Percentiles rank a stretch among this genome's conserved stretches.
phyloP scores from a whole-genome alignment of 2,888 invertebrate species.

The Lasioglossum pauxillum region DNA sequence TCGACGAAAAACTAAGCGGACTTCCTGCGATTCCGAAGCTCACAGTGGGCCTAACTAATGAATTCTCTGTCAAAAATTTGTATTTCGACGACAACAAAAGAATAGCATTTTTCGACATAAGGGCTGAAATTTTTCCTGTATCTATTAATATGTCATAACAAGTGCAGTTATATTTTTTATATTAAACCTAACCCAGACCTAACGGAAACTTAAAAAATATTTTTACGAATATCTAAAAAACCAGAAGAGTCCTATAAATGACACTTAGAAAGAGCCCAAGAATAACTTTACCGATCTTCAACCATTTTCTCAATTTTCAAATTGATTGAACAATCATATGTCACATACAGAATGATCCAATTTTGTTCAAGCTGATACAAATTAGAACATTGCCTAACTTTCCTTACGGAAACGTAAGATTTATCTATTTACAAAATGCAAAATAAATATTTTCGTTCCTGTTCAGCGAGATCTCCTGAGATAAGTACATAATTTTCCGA shows the following conservation, averaged over 20 bases:
- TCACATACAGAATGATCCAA: background rate
- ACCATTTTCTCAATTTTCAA: background rate
- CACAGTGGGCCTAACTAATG: no score
- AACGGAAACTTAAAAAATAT: no score
- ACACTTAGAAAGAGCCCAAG: no score
- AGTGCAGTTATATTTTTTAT: no score
- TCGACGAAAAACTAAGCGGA: constrained; percentile 13
- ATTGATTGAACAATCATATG: background rate
- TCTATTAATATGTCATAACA: no score
- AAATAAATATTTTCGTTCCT: background rate
- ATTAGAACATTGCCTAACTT: background rate
- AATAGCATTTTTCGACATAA: no score
- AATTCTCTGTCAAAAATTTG: no score
- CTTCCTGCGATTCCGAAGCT: constrained; percentile 25
- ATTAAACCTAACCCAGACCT: no score
- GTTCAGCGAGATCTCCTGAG: background rate
- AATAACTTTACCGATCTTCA: background rate
- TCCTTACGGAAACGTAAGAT: background rate
- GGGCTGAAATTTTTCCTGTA: no score
- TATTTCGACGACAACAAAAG: no score
- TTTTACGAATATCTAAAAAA: no score
- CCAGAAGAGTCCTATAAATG: no score
- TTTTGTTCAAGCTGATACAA: background rate
- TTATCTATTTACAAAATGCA: background rate
- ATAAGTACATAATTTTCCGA: background rate